Conservation (phyloP, 2,888 invertebrate species). For the Drosophila maculinotata region DNA sequence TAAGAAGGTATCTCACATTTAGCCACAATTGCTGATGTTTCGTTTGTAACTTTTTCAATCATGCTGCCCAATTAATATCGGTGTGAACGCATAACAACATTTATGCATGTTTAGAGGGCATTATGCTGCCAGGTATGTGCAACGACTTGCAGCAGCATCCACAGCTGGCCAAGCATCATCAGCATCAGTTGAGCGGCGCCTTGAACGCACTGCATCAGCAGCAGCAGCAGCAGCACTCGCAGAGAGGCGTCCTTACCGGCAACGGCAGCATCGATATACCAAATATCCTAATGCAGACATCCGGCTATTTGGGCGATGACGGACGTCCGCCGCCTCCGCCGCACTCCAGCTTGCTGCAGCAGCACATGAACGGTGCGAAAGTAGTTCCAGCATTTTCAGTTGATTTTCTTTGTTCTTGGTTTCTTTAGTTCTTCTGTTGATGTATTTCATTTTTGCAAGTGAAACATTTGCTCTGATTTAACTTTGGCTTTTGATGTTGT, state of each 20-base stretch:
- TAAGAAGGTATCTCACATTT: too few species aligned
- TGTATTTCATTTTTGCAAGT: constrained; percentile 5
- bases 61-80: constrained; percentile 16
- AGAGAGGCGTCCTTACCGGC: constrained; percentile 62
- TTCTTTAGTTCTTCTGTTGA: constrained; percentile 9
- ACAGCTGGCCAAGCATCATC: constrained; percentile 76
- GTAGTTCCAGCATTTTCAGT: constrained; percentile 50
- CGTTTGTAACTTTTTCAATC: neutral
- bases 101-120: constrained; percentile 61
- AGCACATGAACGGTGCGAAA: constrained; percentile 85
- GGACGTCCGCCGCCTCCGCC: constrained; percentile 90
- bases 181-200: constrained; percentile 76
- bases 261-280: constrained; percentile 80
- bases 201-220: constrained; percentile 72
- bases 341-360: constrained; percentile 90
- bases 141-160: constrained; percentile 66
- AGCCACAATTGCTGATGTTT: neutral
- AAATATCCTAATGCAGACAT: constrained; percentile 47
- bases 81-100: constrained; percentile 20
- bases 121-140: constrained; percentile 78
- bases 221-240: constrained; percentile 59
- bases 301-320: constrained; percentile 85
- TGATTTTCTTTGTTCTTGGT: constrained; percentile 23
- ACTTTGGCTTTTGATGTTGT: constrained; percentile 43
- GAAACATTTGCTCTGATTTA: constrained; percentile 16